A percentile compares a stretch with the other conserved stretches of the same genome.
These are phyloP conservation scores for Trachymyrmex cornetzi DNA, from an alignment of 1,140 invertebrate species.

Conservation along the genomic window DNA sequence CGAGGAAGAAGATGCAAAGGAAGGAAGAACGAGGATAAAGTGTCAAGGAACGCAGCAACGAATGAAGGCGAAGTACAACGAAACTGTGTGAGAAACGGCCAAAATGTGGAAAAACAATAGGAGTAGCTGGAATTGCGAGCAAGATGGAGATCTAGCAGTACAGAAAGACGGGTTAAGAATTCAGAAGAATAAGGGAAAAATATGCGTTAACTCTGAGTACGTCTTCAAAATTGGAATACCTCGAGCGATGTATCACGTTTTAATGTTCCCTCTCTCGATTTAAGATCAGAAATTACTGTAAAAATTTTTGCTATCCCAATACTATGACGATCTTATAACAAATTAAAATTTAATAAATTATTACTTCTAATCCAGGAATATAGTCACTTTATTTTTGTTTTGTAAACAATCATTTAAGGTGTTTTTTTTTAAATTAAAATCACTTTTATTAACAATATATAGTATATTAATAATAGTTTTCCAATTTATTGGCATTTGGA, in stretches of 20 bases:
- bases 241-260: background rate
- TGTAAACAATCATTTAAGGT: no score
- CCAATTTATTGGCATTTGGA: no score
- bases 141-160: slow-evolving; percentile 42
- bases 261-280: background rate
- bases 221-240: slow-evolving; percentile 13
- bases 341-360: slow-evolving; percentile 1
- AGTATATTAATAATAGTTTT: no score
- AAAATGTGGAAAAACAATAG: slow-evolving; percentile 34
- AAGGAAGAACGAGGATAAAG: slow-evolving; percentile 16
- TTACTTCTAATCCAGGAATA: background rate
- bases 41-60: slow-evolving; percentile 11
- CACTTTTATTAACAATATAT: no score
- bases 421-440: no score
- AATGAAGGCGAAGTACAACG: background rate
- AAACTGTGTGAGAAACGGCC: slow-evolving; percentile 13
- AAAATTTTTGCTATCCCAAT: background rate
- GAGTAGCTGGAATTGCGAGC: slow-evolving; percentile 4
- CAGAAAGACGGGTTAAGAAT: slow-evolving; percentile 41
- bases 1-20: slow-evolving; percentile 29
- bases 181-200: slow-evolving; percentile 11
- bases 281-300: background rate
- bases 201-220: slow-evolving; percentile 28
- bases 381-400: no score
- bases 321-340: background rate